A percentile compares a stretch with the other conserved stretches of the same genome.
These are phyloP conservation scores for Anaspis maculata DNA, from an alignment of 2,888 invertebrate genomes.

Conservation along the genomic window DNA sequence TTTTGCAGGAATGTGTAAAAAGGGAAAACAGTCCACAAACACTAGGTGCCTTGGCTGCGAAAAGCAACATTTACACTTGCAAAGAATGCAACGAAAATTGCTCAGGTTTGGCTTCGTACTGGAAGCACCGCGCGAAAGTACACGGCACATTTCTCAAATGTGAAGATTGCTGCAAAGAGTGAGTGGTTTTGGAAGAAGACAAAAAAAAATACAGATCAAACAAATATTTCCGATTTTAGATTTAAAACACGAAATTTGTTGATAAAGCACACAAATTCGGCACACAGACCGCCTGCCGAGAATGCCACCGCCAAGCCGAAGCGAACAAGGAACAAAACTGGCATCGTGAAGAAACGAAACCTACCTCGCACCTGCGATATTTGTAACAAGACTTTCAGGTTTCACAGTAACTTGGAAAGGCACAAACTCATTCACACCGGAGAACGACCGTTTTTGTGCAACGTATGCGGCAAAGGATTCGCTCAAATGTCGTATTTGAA, in stretches of 20 bases:
- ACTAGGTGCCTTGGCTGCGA: too few relatives aligned
- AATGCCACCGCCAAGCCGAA: too few relatives aligned
- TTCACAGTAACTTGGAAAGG: constrained; percentile 29
- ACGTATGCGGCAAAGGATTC: constrained; percentile 27
- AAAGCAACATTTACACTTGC: constrained; percentile 16
- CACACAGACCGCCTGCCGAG: too few relatives aligned
- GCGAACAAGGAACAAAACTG: too few relatives aligned
- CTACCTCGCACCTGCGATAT: constrained; percentile 26
- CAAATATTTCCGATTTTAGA: constrained; percentile 7
- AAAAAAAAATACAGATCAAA: neutral
- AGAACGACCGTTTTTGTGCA: constrained; percentile 26
- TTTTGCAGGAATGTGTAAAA: too few relatives aligned
- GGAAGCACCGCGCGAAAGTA: constrained; percentile 17
- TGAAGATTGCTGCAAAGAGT: constrained; percentile 14
- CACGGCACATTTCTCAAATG: constrained; percentile 15
- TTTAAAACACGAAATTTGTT: constrained; percentile 11
- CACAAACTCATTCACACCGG: constrained; percentile 33
- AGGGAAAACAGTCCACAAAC: too few relatives aligned
- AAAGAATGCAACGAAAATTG: constrained; percentile 17
- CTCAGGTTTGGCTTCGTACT: constrained; percentile 18
- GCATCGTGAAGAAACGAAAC: too few relatives aligned
- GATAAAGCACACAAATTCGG: constrained; percentile 11
- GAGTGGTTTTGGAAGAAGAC: neutral
- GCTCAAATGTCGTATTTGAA: constrained; percentile 25
- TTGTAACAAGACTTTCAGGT: constrained; percentile 31